Conservation (phyloP, 2,113 vertebrate species). For the Urocitellus parryii region DNA sequence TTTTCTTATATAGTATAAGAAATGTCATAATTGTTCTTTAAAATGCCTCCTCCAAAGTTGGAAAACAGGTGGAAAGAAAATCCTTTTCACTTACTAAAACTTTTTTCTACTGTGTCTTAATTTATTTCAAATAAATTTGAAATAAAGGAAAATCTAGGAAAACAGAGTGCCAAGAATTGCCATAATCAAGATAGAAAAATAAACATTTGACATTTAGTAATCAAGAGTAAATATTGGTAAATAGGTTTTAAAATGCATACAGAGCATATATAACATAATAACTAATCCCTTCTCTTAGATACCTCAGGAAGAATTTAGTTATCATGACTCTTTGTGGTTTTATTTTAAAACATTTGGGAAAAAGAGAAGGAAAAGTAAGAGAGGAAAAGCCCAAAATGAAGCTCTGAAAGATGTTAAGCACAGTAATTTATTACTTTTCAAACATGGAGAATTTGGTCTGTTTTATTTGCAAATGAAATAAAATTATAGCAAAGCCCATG, state of each 20-base stretch:
- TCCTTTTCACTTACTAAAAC: neutral
- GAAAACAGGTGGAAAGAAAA: neutral
- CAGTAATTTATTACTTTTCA: neutral
- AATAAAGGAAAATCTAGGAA: neutral
- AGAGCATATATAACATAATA: neutral
- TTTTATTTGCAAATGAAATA: slow-evolving; percentile 32
- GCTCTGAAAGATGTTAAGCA: neutral
- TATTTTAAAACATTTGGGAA: neutral
- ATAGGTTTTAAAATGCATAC: neutral
- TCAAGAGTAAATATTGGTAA: neutral
- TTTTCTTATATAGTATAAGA: neutral
- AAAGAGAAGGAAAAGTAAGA: neutral
- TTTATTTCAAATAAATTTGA: neutral
- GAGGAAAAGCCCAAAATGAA: neutral
- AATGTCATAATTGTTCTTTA: slow-evolving; percentile 25
- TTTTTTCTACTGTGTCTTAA: neutral
- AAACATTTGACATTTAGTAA: neutral
- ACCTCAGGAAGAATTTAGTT: neutral
- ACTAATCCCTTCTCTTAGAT: neutral
- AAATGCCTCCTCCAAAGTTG: neutral
- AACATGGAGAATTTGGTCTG: neutral
- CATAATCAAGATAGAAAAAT: neutral
- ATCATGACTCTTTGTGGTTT: neutral
- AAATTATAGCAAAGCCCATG: neutral
- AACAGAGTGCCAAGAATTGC: neutral